A percentile compares a stretch with the other conserved stretches of the same genome.
Evolutionary conservation across 2,888 invertebrate species (phyloP).

Genomic region (Apamea monoglypha): DNA sequence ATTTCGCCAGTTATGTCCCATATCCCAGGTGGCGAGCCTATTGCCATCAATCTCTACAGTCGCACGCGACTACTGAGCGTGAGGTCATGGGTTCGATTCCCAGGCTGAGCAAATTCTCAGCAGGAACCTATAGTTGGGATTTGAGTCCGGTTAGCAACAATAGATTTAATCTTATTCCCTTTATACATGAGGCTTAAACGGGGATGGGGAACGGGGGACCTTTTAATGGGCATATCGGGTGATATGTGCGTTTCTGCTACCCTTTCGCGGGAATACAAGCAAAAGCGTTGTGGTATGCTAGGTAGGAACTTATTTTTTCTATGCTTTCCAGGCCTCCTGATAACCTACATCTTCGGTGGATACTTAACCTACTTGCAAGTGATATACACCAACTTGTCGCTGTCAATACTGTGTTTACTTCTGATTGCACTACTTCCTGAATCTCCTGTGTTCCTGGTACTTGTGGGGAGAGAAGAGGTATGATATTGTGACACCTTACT

Average conservation of each 20-base stretch:
- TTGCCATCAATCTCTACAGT: background rate
- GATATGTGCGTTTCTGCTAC: background rate
- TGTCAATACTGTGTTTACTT: constrained; percentile 71
- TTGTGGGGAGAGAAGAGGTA: constrained; percentile 76
- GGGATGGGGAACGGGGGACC: no score
- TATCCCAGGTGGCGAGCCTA: background rate
- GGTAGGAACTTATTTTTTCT: background rate
- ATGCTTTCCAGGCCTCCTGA: constrained; percentile 68
- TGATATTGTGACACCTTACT: background rate
- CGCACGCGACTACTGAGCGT: background rate
- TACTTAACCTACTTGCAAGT: constrained; percentile 77
- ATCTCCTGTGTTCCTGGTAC: constrained; percentile 78
- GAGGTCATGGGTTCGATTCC: background rate
- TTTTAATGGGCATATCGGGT: background rate
- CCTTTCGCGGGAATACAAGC: background rate
- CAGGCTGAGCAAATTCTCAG: background rate
- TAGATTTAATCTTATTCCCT: background rate
- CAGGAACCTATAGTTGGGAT: background rate
- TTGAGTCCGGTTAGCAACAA: background rate
- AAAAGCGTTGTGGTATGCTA: background rate
- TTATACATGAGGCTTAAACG: background rate
- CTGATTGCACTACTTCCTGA: constrained; percentile 74
- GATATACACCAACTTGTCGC: constrained; percentile 71
- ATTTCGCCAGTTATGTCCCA: background rate
- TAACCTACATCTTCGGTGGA: constrained; percentile 81